These are phyloP conservation scores for Malacoctenus gilli DNA, from an alignment of 2,797 vertebrate genomes.

Conservation along the genomic window DNA sequence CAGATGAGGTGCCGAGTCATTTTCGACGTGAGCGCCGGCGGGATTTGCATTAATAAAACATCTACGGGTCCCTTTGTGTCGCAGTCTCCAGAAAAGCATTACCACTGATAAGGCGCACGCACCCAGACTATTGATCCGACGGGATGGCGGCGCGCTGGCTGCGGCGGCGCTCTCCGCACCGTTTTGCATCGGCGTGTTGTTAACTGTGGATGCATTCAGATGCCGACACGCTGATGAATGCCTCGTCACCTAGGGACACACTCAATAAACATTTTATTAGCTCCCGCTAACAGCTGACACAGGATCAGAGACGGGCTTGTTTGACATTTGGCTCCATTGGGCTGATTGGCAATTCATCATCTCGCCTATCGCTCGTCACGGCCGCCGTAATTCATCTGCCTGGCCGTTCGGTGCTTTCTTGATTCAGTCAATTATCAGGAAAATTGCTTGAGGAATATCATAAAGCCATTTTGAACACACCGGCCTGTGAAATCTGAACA, in stretches of 20 bases:
- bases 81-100: no score
- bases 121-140: conserved; percentile 31
- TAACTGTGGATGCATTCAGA: conserved; percentile 34
- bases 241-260: conserved; percentile 46
- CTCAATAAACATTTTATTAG: conserved; percentile 68
- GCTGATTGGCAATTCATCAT: conserved; percentile 68
- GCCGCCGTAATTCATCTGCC: conserved; percentile 30
- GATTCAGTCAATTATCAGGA: conserved; percentile 42
- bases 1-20: no score
- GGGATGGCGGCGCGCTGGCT: conserved; percentile 12
- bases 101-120: conserved; percentile 1
- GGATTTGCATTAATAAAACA: no score
- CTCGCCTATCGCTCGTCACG: conserved; percentile 21
- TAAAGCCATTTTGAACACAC: conserved; percentile 33
- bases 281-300: conserved; percentile 31
- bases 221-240: conserved; percentile 50
- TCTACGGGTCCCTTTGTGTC: no score
- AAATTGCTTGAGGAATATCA: conserved; percentile 50
- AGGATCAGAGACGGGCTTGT: conserved; percentile 56
- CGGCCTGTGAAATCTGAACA: conserved; percentile 40
- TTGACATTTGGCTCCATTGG: conserved; percentile 60
- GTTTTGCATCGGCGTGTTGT: conserved; percentile 48
- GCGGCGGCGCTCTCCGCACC: conserved; percentile 9
- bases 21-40: no score
- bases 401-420: conserved; percentile 34